These are phyloP conservation scores for Cantharis rustica DNA, from an alignment of 2,888 invertebrate genomes.

Conservation along the genomic window DNA sequence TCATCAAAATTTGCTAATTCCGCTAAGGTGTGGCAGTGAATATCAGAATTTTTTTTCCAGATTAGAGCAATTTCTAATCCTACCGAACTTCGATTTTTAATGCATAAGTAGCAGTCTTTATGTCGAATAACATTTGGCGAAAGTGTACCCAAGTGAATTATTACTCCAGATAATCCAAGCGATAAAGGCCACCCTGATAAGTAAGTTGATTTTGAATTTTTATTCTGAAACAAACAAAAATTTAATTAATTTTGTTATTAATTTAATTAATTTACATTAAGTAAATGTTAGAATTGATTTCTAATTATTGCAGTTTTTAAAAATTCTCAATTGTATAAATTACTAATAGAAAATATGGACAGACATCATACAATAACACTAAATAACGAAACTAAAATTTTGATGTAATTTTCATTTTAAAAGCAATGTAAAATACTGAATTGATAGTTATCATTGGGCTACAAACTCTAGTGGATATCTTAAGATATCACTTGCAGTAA, in stretches of 20 bases:
- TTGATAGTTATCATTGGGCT: too few species aligned
- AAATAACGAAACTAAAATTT: too few species aligned
- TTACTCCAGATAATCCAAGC: conserved; percentile 64
- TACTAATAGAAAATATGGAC: too few species aligned
- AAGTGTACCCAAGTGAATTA: conserved; percentile 67
- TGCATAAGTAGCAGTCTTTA: conserved; percentile 69
- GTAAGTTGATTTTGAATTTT: conserved; percentile 57
- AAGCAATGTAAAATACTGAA: too few species aligned
- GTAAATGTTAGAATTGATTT: too few species aligned
- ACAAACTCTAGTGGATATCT: too few species aligned
- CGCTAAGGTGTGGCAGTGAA: conserved; percentile 49
- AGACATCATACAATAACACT: too few species aligned
- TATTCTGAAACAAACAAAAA: conserved; percentile 57
- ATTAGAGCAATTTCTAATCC: conserved; percentile 49
- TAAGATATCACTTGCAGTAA: too few species aligned
- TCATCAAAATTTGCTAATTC: conserved; percentile 48
- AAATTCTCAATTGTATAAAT: too few species aligned
- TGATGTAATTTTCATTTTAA: too few species aligned
- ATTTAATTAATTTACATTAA: too few species aligned
- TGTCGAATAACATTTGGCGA: conserved; percentile 64
- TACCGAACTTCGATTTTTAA: conserved; percentile 50
- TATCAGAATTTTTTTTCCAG: conserved; percentile 48
- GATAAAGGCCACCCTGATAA: conserved; percentile 71
- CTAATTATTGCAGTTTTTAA: too few species aligned
- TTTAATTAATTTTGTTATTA: background rate